These are phyloP conservation scores for Muschampia plurimacula DNA, from an alignment of 2,888 invertebrate genomes.

Conservation along the genomic window DNA sequence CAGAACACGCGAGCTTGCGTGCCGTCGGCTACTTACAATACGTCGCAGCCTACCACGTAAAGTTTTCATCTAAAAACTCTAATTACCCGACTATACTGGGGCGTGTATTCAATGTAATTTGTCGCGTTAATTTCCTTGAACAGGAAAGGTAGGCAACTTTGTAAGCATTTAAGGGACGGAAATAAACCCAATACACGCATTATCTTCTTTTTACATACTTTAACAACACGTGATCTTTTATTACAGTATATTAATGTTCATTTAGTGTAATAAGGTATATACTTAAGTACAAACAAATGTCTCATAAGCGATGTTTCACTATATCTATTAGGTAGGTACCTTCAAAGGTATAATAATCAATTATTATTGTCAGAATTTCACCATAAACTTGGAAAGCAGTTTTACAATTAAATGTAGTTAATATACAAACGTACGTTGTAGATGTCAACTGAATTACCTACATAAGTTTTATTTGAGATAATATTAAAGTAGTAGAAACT, in stretches of 20 bases:
- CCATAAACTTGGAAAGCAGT: too few species aligned
- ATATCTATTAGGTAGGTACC: background rate
- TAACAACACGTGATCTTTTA: background rate
- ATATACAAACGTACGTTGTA: too few species aligned
- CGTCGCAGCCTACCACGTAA: constrained; percentile 53
- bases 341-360: background rate
- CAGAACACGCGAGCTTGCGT: constrained; percentile 75
- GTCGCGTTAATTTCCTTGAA: constrained; percentile 28
- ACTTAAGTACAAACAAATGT: background rate
- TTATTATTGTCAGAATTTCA: too few species aligned
- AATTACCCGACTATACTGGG: constrained; percentile 39
- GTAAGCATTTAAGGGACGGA: background rate
- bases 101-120: constrained; percentile 45
- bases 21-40: constrained; percentile 69
- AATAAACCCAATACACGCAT: constrained; percentile 14
- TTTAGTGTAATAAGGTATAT: background rate
- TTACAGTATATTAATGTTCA: background rate
- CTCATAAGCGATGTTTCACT: too few species aligned
- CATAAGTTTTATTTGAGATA: too few species aligned
- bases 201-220: constrained; percentile 16
- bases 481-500: too few species aligned
- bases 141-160: constrained; percentile 18
- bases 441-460: too few species aligned
- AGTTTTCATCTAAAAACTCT: constrained; percentile 58
- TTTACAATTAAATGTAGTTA: too few species aligned